phyloP scores from a whole-genome alignment of 2,113 vertebrate species.

The Castor canadensis region DNA sequence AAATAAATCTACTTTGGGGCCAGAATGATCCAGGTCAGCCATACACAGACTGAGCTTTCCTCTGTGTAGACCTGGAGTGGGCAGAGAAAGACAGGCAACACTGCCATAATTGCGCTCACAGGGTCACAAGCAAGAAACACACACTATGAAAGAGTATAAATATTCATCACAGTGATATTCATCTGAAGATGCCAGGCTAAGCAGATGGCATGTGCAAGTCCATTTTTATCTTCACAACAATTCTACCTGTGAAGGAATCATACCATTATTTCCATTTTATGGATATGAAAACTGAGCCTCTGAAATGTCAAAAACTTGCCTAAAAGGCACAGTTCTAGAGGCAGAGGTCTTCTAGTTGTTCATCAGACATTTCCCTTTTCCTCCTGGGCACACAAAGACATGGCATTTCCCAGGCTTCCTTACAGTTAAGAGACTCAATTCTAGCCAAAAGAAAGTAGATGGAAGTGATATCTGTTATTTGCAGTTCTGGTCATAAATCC shows the following conservation, averaged over 20 bases:
- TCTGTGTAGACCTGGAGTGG: not conserved
- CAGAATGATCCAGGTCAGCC: constrained; percentile 33
- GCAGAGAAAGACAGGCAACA: constrained; percentile 15
- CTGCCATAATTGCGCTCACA: not conserved
- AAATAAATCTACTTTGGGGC: constrained; percentile 56
- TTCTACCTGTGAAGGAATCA: not conserved
- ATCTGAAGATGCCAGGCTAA: not conserved
- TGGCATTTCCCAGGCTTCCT: not conserved
- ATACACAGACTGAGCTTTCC: constrained; percentile 21
- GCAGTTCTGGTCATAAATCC: not conserved
- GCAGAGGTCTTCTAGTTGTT: not conserved
- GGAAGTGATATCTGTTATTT: not conserved
- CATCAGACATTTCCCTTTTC: not conserved
- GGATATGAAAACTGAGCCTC: constrained; percentile 22
- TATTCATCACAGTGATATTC: not conserved
- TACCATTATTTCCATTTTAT: not conserved
- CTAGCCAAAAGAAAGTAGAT: not conserved
- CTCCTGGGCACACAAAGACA: not conserved
- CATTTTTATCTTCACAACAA: not conserved
- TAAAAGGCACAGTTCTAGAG: not conserved
- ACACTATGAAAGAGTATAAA: not conserved
- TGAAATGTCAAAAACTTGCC: not conserved
- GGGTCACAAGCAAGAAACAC: not conserved
- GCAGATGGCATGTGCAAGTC: not conserved
- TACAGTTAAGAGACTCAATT: not conserved